Conservation (phyloP, 2,113 vertebrate genomes). For the Dicaeum eximium region DNA sequence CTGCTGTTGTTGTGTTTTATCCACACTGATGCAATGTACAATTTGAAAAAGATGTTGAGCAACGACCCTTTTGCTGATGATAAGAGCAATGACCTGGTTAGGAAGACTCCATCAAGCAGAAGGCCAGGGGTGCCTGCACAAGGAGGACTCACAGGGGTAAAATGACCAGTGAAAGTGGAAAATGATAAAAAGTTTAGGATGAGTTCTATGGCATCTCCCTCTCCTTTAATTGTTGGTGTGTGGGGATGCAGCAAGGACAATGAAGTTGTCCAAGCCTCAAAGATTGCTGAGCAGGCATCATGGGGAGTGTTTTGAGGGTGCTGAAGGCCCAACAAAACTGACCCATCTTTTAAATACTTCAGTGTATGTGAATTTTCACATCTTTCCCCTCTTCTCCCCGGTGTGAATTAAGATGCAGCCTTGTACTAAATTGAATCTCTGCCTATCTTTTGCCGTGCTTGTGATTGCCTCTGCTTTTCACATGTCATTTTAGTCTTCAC, state of each 20-base stretch:
- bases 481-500: constrained; percentile 52
- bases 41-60: constrained; percentile 44
- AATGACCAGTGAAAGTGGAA: not conserved
- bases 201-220: not conserved
- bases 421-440: constrained; percentile 29
- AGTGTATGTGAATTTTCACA: not conserved
- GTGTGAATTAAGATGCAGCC: constrained; percentile 39
- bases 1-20: not conserved
- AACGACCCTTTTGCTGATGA: constrained; percentile 53
- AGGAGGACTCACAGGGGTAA: not conserved
- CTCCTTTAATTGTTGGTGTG: not conserved
- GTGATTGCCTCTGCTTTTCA: constrained; percentile 35
- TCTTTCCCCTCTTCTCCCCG: not conserved
- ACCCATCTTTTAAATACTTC: not conserved
- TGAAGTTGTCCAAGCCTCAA: not conserved
- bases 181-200: not conserved
- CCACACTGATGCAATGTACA: constrained; percentile 29
- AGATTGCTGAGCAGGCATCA: not conserved
- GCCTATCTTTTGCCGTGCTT: constrained; percentile 14
- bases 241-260: not conserved
- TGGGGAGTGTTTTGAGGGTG: not conserved
- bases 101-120: constrained; percentile 47
- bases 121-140: constrained; percentile 15
- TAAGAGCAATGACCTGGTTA: constrained; percentile 63
- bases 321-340: not conserved